Conservation (phyloP, 2,797 vertebrate species). For the Ficedula albicollis region DNA sequence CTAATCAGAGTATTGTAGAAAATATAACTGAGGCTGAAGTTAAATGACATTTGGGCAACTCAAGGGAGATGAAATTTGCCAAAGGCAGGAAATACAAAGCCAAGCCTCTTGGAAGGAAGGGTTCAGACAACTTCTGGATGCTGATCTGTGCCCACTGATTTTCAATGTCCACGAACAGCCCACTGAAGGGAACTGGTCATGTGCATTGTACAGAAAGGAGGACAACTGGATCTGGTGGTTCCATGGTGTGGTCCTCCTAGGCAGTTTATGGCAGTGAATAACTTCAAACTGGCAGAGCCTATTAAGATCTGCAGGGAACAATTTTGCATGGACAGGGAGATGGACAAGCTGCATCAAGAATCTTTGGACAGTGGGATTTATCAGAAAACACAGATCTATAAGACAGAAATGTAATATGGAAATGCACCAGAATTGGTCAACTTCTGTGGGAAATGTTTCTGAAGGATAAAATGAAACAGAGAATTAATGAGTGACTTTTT, state of each 20-base stretch:
- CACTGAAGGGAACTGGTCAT: background rate
- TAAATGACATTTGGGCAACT: background rate
- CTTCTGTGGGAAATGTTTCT: background rate
- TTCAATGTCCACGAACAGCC: background rate
- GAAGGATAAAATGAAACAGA: background rate
- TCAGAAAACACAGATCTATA: background rate
- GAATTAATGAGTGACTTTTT: background rate
- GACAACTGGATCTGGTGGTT: background rate
- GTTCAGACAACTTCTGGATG: background rate
- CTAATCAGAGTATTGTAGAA: background rate
- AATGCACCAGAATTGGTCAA: background rate
- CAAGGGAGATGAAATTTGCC: background rate
- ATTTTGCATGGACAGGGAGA: background rate
- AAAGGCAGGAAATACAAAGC: background rate
- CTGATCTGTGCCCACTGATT: background rate
- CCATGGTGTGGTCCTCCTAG: background rate
- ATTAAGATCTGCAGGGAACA: background rate
- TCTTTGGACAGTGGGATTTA: background rate
- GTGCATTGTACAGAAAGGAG: background rate
- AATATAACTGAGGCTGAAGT: background rate
- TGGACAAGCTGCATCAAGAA: background rate
- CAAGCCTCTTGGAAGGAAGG: background rate
- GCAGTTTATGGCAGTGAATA: background rate
- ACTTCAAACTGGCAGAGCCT: background rate
- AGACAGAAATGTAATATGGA: background rate